phyloP scores from a whole-genome alignment of 2,797 vertebrate genomes.

The Sebastes vulpes region DNA sequence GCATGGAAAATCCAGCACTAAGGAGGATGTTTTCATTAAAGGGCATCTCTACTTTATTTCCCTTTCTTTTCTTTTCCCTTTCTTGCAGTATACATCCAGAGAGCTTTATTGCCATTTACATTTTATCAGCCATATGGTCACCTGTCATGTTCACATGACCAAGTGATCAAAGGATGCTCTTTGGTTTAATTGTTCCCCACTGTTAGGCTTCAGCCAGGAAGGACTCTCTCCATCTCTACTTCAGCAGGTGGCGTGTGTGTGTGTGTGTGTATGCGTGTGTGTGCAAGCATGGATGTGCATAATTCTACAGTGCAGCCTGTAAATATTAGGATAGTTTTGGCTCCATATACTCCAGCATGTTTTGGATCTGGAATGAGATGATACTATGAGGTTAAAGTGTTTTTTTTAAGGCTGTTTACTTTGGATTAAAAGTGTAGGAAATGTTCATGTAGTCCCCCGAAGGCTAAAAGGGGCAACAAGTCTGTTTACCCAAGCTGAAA shows the following conservation, averaged over 20 bases:
- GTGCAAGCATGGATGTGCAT: constrained; percentile 35
- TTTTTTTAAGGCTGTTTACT: background rate
- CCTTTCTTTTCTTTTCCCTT: constrained; percentile 69
- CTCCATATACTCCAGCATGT: background rate
- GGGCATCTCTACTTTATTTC: background rate
- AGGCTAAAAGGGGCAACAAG: background rate
- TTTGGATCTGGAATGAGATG: background rate
- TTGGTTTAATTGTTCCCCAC: constrained; percentile 94
- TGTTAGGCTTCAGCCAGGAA: constrained; percentile 88
- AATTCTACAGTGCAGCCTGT: constrained; percentile 25
- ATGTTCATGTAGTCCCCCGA: background rate
- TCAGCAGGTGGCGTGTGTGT: constrained; percentile 87
- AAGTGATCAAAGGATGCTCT: constrained; percentile 94
- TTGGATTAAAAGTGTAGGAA: background rate
- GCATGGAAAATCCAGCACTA: constrained; percentile 34
- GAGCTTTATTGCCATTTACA: constrained; percentile 81
- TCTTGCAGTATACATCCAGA: constrained; percentile 85
- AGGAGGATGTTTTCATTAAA: constrained; percentile 14
- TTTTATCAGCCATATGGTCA: constrained; percentile 93
- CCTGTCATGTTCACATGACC: constrained; percentile 93
- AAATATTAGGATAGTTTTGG: constrained; percentile 27
- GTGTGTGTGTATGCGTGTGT: background rate
- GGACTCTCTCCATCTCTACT: constrained; percentile 92
- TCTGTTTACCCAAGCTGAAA: background rate
- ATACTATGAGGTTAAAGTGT: background rate